A percentile compares a stretch with the other conserved stretches of the same genome.
These are phyloP conservation scores for Stegophylla sp. DNA, from an alignment of 2,888 invertebrate species.

Conservation along the genomic window DNA sequence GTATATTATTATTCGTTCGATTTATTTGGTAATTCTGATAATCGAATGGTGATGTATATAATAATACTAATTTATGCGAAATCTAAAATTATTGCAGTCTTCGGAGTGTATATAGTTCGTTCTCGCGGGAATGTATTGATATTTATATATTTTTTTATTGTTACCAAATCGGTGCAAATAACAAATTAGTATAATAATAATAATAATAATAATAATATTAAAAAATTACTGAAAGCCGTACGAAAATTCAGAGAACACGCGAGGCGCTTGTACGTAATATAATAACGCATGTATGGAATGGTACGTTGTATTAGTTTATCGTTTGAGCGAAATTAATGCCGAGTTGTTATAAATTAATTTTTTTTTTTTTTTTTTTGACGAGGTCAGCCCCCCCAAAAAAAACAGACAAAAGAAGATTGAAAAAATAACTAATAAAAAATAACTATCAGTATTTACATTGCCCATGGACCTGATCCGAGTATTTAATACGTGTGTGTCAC, in stretches of 20 bases:
- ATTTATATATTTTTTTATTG: not conserved
- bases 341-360: not conserved
- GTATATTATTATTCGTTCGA: slow-evolving; percentile 1
- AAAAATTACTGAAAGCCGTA: slow-evolving; percentile 5
- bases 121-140: slow-evolving; percentile 28
- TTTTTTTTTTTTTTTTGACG: slow-evolving; percentile 9
- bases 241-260: not conserved
- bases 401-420: slow-evolving; percentile 42
- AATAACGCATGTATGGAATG: slow-evolving; percentile 25
- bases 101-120: slow-evolving; percentile 4
- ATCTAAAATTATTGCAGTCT: slow-evolving; percentile 29
- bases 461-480: too few relatives aligned
- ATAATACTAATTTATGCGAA: slow-evolving; percentile 8
- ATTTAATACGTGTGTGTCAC: too few relatives aligned
- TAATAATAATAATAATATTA: not conserved
- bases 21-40: not conserved
- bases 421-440: slow-evolving; percentile 33
- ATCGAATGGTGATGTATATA: not conserved
- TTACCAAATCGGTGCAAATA: slow-evolving; percentile 10
- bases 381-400: not conserved
- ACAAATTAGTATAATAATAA: not conserved
- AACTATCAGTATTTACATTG: slow-evolving; percentile 27
- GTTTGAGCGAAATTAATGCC: slow-evolving; percentile 20
- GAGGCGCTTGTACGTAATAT: not conserved
- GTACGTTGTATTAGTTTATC: slow-evolving; percentile 3